Conservation (phyloP, 2,113 vertebrate genomes). For the Eira barbara region DNA sequence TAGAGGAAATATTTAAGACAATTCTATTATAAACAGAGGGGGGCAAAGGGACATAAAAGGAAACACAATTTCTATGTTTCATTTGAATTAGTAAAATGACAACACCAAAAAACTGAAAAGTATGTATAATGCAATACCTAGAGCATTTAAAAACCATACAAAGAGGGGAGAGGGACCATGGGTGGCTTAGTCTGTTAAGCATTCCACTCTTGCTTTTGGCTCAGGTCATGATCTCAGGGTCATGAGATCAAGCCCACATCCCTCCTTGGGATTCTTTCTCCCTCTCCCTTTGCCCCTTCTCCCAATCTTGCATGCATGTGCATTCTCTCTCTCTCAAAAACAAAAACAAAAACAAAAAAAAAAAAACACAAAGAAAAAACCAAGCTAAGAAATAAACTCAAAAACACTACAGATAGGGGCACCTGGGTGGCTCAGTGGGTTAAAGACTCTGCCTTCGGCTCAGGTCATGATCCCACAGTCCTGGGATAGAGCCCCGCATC, state of each 20-base stretch:
- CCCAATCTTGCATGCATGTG: not conserved
- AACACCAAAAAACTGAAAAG: not conserved
- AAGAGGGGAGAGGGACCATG: not conserved
- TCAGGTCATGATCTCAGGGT: not conserved
- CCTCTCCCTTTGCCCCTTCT: not conserved
- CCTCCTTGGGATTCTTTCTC: not conserved
- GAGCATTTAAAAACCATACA: not conserved
- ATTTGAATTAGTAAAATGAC: not conserved
- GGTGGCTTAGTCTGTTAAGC: not conserved
- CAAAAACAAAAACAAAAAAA: not conserved
- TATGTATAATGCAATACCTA: not conserved
- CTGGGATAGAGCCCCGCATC: no score
- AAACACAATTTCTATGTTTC: not conserved
- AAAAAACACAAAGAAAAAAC: not conserved
- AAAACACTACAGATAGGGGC: not conserved
- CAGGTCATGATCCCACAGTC: no score
- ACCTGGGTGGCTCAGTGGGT: no score
- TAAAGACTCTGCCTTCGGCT: no score
- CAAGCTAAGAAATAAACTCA: not conserved
- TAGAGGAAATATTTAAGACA: constrained; percentile 12
- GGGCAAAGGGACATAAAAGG: not conserved
- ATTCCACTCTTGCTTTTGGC: not conserved
- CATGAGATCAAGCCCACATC: not conserved
- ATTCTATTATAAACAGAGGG: not conserved
- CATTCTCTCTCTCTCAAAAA: not conserved